phyloP scores from a whole-genome alignment of 1,140 invertebrate species.

The Drosophila rufa region DNA sequence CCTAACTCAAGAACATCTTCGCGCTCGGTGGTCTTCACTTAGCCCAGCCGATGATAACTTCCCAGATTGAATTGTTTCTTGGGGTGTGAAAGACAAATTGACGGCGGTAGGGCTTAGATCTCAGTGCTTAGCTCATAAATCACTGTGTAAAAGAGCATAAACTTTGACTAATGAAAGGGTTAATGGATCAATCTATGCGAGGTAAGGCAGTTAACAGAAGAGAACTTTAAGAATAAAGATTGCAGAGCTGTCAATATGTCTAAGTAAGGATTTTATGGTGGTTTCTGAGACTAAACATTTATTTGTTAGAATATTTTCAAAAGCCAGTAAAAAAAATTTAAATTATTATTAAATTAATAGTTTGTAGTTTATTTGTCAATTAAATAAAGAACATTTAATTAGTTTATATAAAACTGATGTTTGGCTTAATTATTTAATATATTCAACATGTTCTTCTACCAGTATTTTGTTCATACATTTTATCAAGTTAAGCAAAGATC shows the following conservation, averaged over 20 bases:
- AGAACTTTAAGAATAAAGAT: neutral
- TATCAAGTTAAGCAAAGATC: no score
- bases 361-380: no score
- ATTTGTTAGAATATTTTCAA: no score
- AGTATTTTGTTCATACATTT: no score
- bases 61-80: constrained; percentile 49
- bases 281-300: neutral
- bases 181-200: constrained; percentile 50
- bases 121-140: constrained; percentile 48
- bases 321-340: no score
- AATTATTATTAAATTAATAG: neutral
- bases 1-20: constrained; percentile 1
- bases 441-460: no score
- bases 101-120: constrained; percentile 43
- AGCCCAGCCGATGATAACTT: constrained; percentile 54
- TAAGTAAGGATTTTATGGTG: neutral
- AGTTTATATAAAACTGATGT: no score
- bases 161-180: constrained; percentile 58
- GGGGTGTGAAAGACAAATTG: constrained; percentile 48
- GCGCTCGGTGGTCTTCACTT: constrained; percentile 53
- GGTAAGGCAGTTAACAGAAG: constrained; percentile 5
- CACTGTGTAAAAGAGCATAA: constrained; percentile 40
- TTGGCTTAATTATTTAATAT: no score
- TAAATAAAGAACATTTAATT: no score
- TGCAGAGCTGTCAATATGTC: neutral